Evolutionary conservation across 1,140 invertebrate species (phyloP), one percentile per base, ranked within the genome.

Genomic region (Zaprionus inermis): DNA sequence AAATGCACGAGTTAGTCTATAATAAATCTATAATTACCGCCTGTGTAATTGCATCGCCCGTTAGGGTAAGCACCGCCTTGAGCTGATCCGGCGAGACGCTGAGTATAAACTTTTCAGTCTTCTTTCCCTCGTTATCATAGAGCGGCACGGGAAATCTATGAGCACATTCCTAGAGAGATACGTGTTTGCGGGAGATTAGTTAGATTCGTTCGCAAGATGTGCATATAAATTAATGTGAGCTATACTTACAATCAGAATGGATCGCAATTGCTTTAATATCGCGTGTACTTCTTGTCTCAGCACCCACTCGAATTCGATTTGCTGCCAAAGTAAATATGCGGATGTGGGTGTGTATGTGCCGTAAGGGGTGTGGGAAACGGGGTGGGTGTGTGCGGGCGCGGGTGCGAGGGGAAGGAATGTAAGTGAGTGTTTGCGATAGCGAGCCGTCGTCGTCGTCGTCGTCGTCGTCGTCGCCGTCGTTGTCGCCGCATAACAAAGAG

Each of bases 301-400:
- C 46, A 98, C 95, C 97, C 97, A 98, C 93, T 98, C 96, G 92
- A 98, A 98, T 94, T 98, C 97, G 93, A 96, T 96, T 95, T 98
- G 97, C 97, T 98, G 92, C 61, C 95, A 49, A 55, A 38, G 38
- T 66, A 57, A 85, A 41, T 72, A 28, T 59, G 16, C 22, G 18
- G 16, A 20, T 55, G 28, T 79, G 56, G 60, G 56, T 28, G 70
- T 69, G 76, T 60, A 44, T 51, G 49, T 16, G 32, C 24, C 3
- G 18, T 76, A 56, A 30, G 36, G 1, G 36, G 38, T 52, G 5
- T 9, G 30, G 36, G 14, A 12, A n/a, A 30, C 9, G 7, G 20
- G 38, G 36, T 34, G 52, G 2, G 41, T 69, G 52, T 1, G 41
- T 69, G 18, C 59, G 52, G n/a, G 16, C 2, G 38, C 6, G n/a